Percentiles rank a stretch among this genome's conserved stretches.
phyloP scores from a whole-genome alignment of 2,113 vertebrate species.

The Rhinoderma darwinii region DNA sequence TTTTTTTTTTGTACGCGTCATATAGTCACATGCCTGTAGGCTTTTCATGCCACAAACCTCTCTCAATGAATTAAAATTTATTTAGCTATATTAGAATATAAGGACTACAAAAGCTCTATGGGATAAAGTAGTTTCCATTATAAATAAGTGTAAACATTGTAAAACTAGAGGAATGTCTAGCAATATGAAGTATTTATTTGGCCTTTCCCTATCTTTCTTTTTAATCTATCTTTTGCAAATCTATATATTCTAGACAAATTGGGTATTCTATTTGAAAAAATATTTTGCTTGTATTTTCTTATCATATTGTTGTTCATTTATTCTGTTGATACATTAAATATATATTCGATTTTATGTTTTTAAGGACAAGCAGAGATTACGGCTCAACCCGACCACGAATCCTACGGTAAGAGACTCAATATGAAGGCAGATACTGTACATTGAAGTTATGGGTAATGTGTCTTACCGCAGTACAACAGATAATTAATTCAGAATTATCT shows the following conservation, averaged over 20 bases:
- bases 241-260: not conserved
- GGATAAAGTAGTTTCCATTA: not conserved
- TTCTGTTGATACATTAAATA: not conserved
- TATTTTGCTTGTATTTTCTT: not conserved
- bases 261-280: not conserved
- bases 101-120: not conserved
- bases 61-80: not conserved
- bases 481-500: constrained; percentile 31
- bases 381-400: constrained; percentile 64
- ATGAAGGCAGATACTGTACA: not conserved
- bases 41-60: not conserved
- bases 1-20: too few species aligned
- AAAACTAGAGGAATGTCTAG: not conserved
- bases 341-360: not conserved
- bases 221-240: not conserved
- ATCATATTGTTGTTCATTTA: not conserved
- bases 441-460: not conserved
- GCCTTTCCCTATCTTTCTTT: not conserved
- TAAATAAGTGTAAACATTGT: not conserved
- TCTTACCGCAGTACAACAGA: constrained; percentile 9
- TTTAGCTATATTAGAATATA: not conserved
- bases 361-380: constrained; percentile 66
- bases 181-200: not conserved
- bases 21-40: not conserved
- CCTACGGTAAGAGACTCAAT: constrained; percentile 68